A percentile compares a stretch with the other conserved stretches of the same genome.
phyloP scores from a whole-genome alignment of 2,113 vertebrate genomes.

The Eudorcas thomsonii region DNA sequence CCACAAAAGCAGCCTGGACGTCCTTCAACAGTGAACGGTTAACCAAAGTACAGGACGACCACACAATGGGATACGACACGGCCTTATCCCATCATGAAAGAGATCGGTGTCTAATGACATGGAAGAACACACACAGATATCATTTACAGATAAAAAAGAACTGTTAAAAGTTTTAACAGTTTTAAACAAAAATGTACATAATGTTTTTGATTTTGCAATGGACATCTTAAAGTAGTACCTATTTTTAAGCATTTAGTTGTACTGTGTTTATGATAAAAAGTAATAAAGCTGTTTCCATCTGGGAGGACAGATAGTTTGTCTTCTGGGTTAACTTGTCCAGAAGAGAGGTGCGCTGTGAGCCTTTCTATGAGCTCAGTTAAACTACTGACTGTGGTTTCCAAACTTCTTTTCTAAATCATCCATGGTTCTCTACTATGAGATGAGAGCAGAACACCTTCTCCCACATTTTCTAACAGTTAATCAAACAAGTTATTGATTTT shows the following conservation, averaged over 20 bases:
- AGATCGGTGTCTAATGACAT: not conserved
- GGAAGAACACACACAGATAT: not conserved
- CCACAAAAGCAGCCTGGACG: not conserved
- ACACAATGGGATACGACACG: fast-evolving
- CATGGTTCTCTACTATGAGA: not conserved
- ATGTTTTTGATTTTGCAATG: not conserved
- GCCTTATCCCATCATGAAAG: not conserved
- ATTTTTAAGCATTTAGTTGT: not conserved
- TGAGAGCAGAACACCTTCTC: not conserved
- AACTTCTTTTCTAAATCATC: not conserved
- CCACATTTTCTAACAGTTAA: not conserved
- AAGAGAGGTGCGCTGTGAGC: not conserved
- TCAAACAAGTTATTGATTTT: not conserved
- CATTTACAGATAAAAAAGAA: not conserved
- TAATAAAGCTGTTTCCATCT: not conserved
- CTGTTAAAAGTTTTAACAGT: not conserved
- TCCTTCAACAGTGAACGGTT: not conserved
- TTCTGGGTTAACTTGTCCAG: not conserved
- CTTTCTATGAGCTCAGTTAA: not conserved
- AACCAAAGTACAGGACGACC: not conserved
- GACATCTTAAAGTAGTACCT: not conserved
- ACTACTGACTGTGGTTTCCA: not conserved
- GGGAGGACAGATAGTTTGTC: not conserved
- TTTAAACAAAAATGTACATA: not conserved
- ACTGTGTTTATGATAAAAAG: not conserved